Evolutionary conservation across 2,113 vertebrate genomes (phyloP).

Genomic region (Poicephalus meyeri): DNA sequence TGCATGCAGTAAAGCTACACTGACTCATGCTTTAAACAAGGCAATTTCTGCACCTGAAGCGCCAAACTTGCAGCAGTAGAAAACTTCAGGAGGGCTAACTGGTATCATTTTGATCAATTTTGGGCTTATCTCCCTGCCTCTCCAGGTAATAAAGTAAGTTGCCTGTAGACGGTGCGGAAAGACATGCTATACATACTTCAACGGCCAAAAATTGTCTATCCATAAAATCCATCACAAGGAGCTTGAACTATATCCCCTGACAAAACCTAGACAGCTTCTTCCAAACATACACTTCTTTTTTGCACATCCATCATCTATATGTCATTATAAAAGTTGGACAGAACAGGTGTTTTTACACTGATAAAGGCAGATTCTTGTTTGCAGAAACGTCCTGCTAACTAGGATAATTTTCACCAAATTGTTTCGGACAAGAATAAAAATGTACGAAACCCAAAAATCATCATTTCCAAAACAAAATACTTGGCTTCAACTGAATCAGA

Average conservation of each 20-base stretch:
- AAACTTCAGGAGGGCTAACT: background rate
- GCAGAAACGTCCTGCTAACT: background rate
- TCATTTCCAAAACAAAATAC: background rate
- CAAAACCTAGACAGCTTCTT: background rate
- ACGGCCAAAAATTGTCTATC: background rate
- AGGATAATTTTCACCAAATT: background rate
- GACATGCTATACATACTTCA: background rate
- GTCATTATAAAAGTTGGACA: background rate
- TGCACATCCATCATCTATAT: background rate
- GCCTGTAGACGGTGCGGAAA: slow-evolving; percentile 17
- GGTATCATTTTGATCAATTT: background rate
- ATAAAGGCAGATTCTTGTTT: background rate
- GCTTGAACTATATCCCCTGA: background rate
- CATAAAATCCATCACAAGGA: background rate
- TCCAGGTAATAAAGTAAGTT: slow-evolving; percentile 1
- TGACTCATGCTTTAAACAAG: background rate
- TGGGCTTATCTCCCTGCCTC: background rate
- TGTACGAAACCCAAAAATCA: background rate
- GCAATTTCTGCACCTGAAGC: background rate
- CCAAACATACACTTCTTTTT: background rate
- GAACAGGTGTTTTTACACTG: background rate
- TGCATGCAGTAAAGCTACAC: background rate
- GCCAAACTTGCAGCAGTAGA: background rate
- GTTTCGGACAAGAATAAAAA: background rate
- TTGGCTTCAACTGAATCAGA: background rate